Percentiles rank a stretch among this genome's conserved stretches.
phyloP scores from a whole-genome alignment of 2,113 vertebrate species.

The Andinoacara biseriatus region DNA sequence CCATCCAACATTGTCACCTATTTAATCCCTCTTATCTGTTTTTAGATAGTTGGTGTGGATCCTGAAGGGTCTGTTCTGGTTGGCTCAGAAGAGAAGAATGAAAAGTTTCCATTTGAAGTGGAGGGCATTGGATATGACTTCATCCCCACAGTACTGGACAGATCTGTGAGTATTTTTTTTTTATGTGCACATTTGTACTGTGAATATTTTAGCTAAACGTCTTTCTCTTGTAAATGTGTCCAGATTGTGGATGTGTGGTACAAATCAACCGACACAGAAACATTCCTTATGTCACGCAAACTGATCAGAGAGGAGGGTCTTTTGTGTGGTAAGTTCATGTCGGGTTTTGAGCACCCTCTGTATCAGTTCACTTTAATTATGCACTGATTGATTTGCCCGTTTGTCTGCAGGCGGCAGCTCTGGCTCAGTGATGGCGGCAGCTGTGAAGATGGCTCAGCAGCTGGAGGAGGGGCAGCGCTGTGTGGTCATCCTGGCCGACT shows the following conservation, averaged over 20 bases:
- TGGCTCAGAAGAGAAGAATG: conserved; percentile 81
- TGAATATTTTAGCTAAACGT: neutral
- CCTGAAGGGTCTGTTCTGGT: conserved; percentile 90
- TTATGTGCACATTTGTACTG: accelerated
- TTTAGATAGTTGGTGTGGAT: conserved; percentile 89
- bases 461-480: conserved; percentile 90
- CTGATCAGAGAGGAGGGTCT: conserved; percentile 90
- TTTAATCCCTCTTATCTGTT: neutral
- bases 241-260: conserved; percentile 90
- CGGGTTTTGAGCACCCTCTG: neutral
- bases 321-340: conserved; percentile 85
- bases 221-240: neutral
- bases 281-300: conserved; percentile 85
- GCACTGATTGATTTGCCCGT: neutral
- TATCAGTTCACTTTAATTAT: neutral
- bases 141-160: conserved; percentile 89
- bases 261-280: conserved; percentile 85
- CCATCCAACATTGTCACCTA: neutral
- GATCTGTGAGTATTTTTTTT: conserved; percentile 79
- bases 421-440: conserved; percentile 84
- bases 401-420: conserved; percentile 87
- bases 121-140: conserved; percentile 95
- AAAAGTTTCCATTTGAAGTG: conserved; percentile 85
- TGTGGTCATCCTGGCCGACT: conserved; percentile 91
- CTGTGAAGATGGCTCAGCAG: conserved; percentile 85